Evolutionary conservation across 2,113 vertebrate genomes (phyloP), one percentile per base, ranked within the genome.

Genomic region (Chunga burmeisteri): DNA sequence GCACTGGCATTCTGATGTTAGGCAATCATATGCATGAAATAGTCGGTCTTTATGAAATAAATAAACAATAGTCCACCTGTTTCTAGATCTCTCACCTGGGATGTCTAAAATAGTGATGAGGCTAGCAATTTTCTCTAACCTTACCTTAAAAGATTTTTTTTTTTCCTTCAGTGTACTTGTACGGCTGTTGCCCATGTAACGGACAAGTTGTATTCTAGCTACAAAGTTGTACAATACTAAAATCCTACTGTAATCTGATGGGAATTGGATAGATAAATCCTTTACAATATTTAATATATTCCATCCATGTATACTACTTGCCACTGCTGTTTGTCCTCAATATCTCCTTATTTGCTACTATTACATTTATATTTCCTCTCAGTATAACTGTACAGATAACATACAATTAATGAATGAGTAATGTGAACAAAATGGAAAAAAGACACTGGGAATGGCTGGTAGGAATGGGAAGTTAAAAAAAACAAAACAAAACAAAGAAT

Each of bases 11-110:
- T 90, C 36, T 18, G 6, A 6, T 50, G 17, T 19, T 32, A 77
- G 25, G 13, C 9, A 72, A 62, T 32, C 25, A 22, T 47, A 79
- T n/a, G 12, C 22, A 55, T 59, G 53, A 66, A 44, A 50, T 29
- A 66, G 25, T 84, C 6, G 10, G 15, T n/a, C 46, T 61, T 90
- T 50, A 30, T 6, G 10, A 84, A 90, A 50, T 8, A 72, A 6
- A 16, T 80, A 21, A 74, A 66, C 0, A 0, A 19, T 47, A 34
- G 18, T 42, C 40, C 12, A 44, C 13, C 9, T 67, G 36, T 86
- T 74, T 22, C 5, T 11, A 53, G 22, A 36, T 62, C 5, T 83
- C 22, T 15, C 23, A 21, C 20, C 11, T 75, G n/a, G 10, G 21
- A 52, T 75, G 34, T 66, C 72, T 90, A 46, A 72, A 86, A 40